Conservation (phyloP, 2,888 invertebrate species). For the Coleophora flavipennella region DNA sequence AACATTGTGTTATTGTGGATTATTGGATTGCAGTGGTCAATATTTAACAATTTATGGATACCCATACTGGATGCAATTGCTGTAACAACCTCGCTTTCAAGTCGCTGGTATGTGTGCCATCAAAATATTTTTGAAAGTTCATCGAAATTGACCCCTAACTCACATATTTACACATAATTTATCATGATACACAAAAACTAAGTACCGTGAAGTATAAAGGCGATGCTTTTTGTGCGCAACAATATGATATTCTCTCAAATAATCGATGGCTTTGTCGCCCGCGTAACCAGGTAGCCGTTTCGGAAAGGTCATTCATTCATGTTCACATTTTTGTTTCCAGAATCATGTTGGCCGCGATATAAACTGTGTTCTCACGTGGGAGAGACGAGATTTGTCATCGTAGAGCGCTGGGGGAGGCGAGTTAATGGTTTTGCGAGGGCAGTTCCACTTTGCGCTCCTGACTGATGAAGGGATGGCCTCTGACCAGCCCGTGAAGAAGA, state of each 20-base stretch:
- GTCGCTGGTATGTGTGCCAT: slow-evolving; percentile 70
- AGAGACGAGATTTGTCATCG: slow-evolving; percentile 8
- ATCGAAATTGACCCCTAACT: slow-evolving; percentile 32
- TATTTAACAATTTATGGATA: slow-evolving; percentile 48
- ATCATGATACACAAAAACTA: too few species aligned
- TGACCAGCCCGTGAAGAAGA: slow-evolving; percentile 89
- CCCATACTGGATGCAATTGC: slow-evolving; percentile 31
- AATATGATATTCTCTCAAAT: slow-evolving; percentile 20
- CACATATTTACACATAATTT: neutral
- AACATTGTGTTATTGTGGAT: slow-evolving; percentile 36
- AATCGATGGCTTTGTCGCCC: slow-evolving; percentile 58
- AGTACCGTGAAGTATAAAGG: too few species aligned
- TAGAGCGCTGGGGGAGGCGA: slow-evolving; percentile 12
- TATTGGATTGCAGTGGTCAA: slow-evolving; percentile 50
- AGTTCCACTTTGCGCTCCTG: slow-evolving; percentile 63
- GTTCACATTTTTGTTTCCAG: slow-evolving; percentile 58
- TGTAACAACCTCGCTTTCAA: slow-evolving; percentile 52
- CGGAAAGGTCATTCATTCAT: slow-evolving; percentile 69
- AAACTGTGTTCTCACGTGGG: slow-evolving; percentile 13
- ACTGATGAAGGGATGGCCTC: slow-evolving; percentile 78
- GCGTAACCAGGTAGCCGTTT: slow-evolving; percentile 70
- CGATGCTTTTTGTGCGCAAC: neutral
- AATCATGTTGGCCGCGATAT: slow-evolving; percentile 30
- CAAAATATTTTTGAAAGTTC: slow-evolving; percentile 74
- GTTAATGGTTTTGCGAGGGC: slow-evolving; percentile 78